Percentiles rank a stretch among this genome's conserved stretches.
These are phyloP conservation scores for Dicentrarchus labrax DNA, from an alignment of 2,113 vertebrate genomes.

Conservation along the genomic window DNA sequence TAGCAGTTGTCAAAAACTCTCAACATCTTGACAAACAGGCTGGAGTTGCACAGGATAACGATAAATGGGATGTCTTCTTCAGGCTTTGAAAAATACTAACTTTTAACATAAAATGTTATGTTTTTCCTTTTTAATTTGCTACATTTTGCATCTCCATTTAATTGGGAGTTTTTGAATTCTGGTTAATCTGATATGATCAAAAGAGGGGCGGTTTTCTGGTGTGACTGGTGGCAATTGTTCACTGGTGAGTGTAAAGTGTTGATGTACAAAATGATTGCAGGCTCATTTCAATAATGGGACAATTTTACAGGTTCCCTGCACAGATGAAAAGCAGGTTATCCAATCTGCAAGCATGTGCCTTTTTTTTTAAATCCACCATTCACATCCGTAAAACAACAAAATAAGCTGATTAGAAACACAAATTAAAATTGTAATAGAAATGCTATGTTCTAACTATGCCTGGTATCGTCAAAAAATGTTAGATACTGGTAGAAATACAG, in stretches of 20 bases:
- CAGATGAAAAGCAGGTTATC: conserved; percentile 36
- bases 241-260: conserved; percentile 1
- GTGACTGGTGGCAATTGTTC: neutral
- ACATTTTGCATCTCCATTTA: conserved; percentile 23
- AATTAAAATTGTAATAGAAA: neutral
- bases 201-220: neutral
- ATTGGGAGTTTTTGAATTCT: conserved; percentile 9
- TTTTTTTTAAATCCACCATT: neutral
- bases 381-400: neutral
- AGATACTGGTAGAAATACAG: no score
- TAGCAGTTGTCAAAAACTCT: conserved; percentile 68
- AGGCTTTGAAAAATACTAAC: conserved; percentile 49
- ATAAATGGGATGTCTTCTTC: conserved; percentile 55
- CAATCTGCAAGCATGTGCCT: conserved; percentile 1
- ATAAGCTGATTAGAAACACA: neutral
- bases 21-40: conserved; percentile 67
- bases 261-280: conserved; percentile 6
- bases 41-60: conserved; percentile 46
- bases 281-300: conserved; percentile 15
- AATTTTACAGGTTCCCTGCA: neutral
- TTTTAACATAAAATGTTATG: conserved; percentile 44
- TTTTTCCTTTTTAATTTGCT: conserved; percentile 49
- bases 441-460: no score
- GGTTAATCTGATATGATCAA: conserved; percentile 30
- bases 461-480: no score